phyloP scores from a whole-genome alignment of 2,797 vertebrate genomes.

The Tolypeutes matacus region DNA sequence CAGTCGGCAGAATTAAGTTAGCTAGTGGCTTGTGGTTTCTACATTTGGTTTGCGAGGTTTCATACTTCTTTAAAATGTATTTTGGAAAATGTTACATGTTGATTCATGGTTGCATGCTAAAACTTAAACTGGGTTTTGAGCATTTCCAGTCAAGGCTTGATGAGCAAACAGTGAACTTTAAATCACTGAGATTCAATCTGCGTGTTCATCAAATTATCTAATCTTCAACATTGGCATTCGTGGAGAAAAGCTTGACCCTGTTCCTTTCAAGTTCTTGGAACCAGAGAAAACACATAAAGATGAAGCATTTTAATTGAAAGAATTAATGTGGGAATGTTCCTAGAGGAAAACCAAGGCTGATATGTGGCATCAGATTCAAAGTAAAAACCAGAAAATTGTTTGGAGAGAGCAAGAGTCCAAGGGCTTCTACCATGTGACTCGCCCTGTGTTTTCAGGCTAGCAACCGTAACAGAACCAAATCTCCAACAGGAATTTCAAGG shows the following conservation, averaged over 20 bases:
- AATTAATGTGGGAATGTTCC: background rate
- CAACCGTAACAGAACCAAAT: background rate
- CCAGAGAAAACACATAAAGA: constrained; percentile 29
- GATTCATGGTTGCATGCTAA: background rate
- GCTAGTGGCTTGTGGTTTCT: background rate
- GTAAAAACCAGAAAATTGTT: background rate
- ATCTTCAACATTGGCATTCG: background rate
- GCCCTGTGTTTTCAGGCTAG: background rate
- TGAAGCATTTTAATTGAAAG: background rate
- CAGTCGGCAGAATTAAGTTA: background rate
- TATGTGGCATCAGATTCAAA: background rate
- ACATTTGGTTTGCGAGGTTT: background rate
- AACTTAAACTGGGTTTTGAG: background rate
- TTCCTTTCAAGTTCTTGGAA: background rate
- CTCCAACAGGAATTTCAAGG: background rate
- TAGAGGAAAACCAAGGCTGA: constrained; percentile 1
- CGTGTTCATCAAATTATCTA: background rate
- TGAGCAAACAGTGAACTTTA: background rate
- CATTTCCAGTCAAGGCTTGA: constrained; percentile 6
- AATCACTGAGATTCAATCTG: background rate
- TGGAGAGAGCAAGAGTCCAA: background rate
- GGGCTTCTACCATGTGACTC: background rate
- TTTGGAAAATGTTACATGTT: background rate
- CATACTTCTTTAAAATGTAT: background rate
- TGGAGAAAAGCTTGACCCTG: background rate